Evolutionary conservation across 2,888 invertebrate species (phyloP).

Genomic region (Andrena minutula): DNA sequence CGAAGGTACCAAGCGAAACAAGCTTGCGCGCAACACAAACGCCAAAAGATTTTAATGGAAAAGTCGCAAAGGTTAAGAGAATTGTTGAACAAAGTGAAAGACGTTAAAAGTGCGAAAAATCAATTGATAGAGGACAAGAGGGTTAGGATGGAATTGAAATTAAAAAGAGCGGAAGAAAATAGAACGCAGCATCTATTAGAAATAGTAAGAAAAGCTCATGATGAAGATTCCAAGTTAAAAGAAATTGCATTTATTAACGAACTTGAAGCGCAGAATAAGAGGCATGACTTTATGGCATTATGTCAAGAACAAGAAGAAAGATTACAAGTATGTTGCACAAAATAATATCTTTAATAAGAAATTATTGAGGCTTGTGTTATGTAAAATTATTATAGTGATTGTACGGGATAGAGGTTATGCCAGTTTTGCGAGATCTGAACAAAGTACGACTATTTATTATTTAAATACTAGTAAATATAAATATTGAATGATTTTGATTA

Average conservation of each 20-base stretch:
- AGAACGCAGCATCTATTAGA: slow-evolving; percentile 91
- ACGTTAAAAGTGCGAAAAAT: slow-evolving; percentile 92
- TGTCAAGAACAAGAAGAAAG: slow-evolving; percentile 91
- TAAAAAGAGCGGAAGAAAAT: slow-evolving; percentile 96
- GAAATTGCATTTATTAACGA: slow-evolving; percentile 99
- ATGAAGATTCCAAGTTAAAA: slow-evolving; percentile 97
- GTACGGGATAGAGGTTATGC: too few relatives aligned
- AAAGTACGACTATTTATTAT: too few relatives aligned
- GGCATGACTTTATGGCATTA: slow-evolving; percentile 95
- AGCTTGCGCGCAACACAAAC: slow-evolving; percentile 94
- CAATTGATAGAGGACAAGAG: slow-evolving; percentile 94
- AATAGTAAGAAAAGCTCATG: slow-evolving; percentile 97
- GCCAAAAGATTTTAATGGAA: slow-evolving; percentile 93
- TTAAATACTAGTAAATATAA: too few relatives aligned
- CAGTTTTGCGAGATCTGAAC: too few relatives aligned
- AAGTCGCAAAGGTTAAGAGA: slow-evolving; percentile 94
- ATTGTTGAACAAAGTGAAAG: slow-evolving; percentile 93
- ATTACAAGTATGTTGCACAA: slow-evolving; percentile 85
- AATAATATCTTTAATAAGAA: slow-evolving; percentile 18
- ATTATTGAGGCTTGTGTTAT: background rate
- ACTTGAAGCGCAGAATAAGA: slow-evolving; percentile 96
- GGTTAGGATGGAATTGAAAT: slow-evolving; percentile 90
- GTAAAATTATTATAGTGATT: background rate
- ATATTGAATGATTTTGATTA: too few relatives aligned
- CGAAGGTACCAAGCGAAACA: slow-evolving; percentile 94